A percentile compares a stretch with the other conserved stretches of the same genome.
phyloP scores from a whole-genome alignment of 1,140 invertebrate genomes.

The Hycleus phaleratus region DNA sequence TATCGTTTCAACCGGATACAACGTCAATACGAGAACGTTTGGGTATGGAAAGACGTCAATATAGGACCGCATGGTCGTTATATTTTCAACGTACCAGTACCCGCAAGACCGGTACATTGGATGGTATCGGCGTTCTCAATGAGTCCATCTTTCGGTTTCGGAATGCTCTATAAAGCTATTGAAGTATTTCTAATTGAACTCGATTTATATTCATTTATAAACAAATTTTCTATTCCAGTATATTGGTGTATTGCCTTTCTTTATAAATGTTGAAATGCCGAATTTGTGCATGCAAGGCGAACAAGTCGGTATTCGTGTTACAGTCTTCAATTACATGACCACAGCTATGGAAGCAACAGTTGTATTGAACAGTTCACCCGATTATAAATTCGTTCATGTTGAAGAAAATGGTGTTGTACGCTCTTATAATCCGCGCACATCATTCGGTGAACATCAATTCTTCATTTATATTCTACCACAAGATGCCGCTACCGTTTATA shows the following conservation, averaged over 20 bases:
- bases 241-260: constrained; percentile 81
- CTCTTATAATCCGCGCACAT: constrained; percentile 79
- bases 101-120: constrained; percentile 79
- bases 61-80: constrained; percentile 83
- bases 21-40: constrained; percentile 86
- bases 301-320: constrained; percentile 85
- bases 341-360: constrained; percentile 78
- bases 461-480: constrained; percentile 80
- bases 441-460: constrained; percentile 88
- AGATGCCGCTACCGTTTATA: constrained; percentile 72
- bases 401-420: constrained; percentile 80
- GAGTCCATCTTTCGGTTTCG: constrained; percentile 76
- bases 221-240: constrained; percentile 46
- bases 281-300: constrained; percentile 76
- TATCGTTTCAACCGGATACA: constrained; percentile 79
- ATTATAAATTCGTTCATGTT: constrained; percentile 93
- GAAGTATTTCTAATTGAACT: constrained; percentile 44
- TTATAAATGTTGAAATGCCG: constrained; percentile 92
- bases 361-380: constrained; percentile 71
- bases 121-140: constrained; percentile 88
- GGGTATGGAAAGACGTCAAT: constrained; percentile 91
- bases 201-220: neutral
- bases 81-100: constrained; percentile 83
- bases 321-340: constrained; percentile 89
- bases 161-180: constrained; percentile 70